Conservation (phyloP, 2,797 vertebrate genomes). For the Lepidocolaptes lacrymiger region DNA sequence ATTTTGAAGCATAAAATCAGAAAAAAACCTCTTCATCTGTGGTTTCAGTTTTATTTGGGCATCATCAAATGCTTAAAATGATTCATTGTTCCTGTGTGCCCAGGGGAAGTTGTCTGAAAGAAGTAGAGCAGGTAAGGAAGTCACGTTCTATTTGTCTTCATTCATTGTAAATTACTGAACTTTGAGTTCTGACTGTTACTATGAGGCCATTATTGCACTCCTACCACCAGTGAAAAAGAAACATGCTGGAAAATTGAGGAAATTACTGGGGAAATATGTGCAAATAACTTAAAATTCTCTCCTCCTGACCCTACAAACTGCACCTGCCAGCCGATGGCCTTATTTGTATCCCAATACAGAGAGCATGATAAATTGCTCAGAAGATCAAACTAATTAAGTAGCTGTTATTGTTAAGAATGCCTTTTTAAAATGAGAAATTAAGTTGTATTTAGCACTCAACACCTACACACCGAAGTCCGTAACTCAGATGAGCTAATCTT, state of each 20-base stretch:
- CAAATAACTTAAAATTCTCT: background rate
- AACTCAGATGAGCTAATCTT: constrained; percentile 73
- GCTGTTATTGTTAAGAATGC: constrained; percentile 24
- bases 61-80: background rate
- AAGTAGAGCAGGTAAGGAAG: background rate
- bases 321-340: background rate
- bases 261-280: background rate
- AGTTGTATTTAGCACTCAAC: constrained; percentile 68
- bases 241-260: constrained; percentile 1
- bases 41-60: background rate
- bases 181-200: background rate
- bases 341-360: background rate
- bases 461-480: constrained; percentile 66
- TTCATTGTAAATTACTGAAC: background rate
- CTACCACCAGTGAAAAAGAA: background rate
- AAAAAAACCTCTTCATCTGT: background rate
- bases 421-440: constrained; percentile 66
- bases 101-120: background rate
- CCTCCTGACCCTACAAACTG: background rate
- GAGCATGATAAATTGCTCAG: background rate
- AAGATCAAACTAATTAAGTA: constrained; percentile 61
- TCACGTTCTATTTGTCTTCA: background rate
- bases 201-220: background rate
- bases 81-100: background rate
- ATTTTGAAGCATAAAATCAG: background rate